phyloP scores from a whole-genome alignment of 2,113 vertebrate genomes.

The Ciconia stormi region DNA sequence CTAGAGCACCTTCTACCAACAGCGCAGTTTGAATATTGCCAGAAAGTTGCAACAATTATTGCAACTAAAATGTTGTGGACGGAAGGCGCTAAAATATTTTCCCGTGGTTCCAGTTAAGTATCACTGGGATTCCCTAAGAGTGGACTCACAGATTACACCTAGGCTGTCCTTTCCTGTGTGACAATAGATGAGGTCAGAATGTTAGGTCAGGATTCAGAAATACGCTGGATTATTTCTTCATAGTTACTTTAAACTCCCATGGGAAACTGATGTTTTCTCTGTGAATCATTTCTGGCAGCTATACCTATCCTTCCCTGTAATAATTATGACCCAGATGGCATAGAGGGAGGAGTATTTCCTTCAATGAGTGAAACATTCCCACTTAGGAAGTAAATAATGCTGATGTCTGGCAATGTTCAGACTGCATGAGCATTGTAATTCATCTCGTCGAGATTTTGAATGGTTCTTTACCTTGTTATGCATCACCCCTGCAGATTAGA shows the following conservation, averaged over 20 bases:
- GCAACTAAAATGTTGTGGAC: fast-evolving
- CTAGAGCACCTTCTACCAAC: background rate
- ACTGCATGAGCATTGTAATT: background rate
- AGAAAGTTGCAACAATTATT: background rate
- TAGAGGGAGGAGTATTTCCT: background rate
- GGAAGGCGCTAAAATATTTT: background rate
- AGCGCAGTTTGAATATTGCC: background rate
- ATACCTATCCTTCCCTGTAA: background rate
- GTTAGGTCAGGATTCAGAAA: background rate
- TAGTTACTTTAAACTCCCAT: background rate
- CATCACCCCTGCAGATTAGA: background rate
- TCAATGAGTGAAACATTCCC: slow-evolving; percentile 6
- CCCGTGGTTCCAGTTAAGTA: background rate
- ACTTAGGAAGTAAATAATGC: slow-evolving; percentile 4
- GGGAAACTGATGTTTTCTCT: background rate
- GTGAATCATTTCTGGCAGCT: slow-evolving; percentile 6
- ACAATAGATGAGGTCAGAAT: background rate
- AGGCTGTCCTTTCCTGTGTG: background rate
- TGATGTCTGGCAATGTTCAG: background rate
- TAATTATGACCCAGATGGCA: background rate
- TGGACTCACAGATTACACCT: background rate
- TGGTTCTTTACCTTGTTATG: background rate
- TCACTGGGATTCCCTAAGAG: background rate
- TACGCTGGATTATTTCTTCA: background rate
- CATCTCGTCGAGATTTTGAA: background rate